Conservation (phyloP, 2,888 invertebrate genomes). For the Thecocarcelia acutangulata region DNA sequence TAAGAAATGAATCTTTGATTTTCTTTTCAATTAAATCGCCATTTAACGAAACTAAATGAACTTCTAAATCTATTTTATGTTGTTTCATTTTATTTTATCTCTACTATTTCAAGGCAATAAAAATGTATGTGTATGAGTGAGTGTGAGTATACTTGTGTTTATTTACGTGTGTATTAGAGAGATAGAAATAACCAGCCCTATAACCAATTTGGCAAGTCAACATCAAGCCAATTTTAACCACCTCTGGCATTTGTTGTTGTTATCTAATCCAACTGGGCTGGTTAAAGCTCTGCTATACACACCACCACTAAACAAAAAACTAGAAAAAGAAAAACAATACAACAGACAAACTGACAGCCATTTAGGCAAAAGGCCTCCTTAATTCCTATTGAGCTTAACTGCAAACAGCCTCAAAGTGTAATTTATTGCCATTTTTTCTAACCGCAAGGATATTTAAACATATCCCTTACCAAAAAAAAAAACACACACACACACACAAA, state of each 20-base stretch:
- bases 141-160: slow-evolving; percentile 3
- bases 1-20: slow-evolving; percentile 67
- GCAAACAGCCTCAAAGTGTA: slow-evolving; percentile 65
- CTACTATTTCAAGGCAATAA: not conserved
- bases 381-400: slow-evolving; percentile 65
- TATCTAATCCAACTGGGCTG: slow-evolving; percentile 56
- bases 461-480: slow-evolving; percentile 54
- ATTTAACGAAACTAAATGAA: slow-evolving; percentile 67
- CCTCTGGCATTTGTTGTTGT: slow-evolving; percentile 62
- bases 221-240: slow-evolving; percentile 67
- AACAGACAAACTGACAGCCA: slow-evolving; percentile 26
- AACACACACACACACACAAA: not conserved
- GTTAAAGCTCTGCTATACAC: slow-evolving; percentile 29
- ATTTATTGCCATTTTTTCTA: slow-evolving; percentile 63
- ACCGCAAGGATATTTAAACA: slow-evolving; percentile 67
- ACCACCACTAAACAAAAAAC: slow-evolving; percentile 27
- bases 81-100: slow-evolving; percentile 34
- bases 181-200: slow-evolving; percentile 34
- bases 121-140: not conserved
- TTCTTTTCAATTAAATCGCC: slow-evolving; percentile 69
- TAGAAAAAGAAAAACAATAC: not conserved
- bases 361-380: slow-evolving; percentile 52
- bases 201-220: slow-evolving; percentile 67
- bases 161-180: not conserved
- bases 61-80: slow-evolving; percentile 65